These are phyloP conservation scores for Alouatta palliata DNA, from an alignment of 2,113 vertebrate species.

Conservation along the genomic window DNA sequence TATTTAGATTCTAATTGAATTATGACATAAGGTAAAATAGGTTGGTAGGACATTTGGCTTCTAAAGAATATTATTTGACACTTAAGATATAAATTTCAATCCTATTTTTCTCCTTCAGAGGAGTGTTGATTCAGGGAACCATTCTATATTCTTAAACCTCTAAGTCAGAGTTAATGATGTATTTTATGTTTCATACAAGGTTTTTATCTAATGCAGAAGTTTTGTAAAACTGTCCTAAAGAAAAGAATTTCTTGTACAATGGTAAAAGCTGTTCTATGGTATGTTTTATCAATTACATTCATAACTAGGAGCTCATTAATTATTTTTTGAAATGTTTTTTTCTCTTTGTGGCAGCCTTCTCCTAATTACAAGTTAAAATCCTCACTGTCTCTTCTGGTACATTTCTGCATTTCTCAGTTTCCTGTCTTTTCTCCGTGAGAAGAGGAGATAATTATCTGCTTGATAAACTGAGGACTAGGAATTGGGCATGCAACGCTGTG, in stretches of 20 bases:
- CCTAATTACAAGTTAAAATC: background rate
- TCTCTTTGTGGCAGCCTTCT: background rate
- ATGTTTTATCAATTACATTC: slow-evolving; percentile 2
- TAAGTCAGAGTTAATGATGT: slow-evolving; percentile 29
- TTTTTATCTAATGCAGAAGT: slow-evolving; percentile 8
- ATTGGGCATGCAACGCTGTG: background rate
- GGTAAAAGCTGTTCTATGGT: background rate
- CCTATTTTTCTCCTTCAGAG: slow-evolving; percentile 12
- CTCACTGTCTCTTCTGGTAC: background rate
- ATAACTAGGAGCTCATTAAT: background rate
- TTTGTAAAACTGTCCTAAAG: background rate
- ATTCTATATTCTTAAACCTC: slow-evolving; percentile 10
- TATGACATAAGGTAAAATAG: slow-evolving; percentile 7
- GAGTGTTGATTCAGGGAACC: background rate
- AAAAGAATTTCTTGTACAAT: background rate
- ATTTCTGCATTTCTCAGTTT: background rate
- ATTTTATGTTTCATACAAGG: slow-evolving; percentile 27
- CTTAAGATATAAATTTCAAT: slow-evolving; percentile 31
- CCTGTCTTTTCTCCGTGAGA: background rate
- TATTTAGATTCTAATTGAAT: slow-evolving; percentile 47
- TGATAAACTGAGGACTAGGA: background rate
- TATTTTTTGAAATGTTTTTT: background rate
- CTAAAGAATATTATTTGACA: slow-evolving; percentile 31
- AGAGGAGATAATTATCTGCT: background rate
- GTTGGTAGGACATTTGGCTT: background rate